Evolutionary conservation across 2,113 vertebrate species (phyloP).

Genomic region (Solenodon paradoxus): DNA sequence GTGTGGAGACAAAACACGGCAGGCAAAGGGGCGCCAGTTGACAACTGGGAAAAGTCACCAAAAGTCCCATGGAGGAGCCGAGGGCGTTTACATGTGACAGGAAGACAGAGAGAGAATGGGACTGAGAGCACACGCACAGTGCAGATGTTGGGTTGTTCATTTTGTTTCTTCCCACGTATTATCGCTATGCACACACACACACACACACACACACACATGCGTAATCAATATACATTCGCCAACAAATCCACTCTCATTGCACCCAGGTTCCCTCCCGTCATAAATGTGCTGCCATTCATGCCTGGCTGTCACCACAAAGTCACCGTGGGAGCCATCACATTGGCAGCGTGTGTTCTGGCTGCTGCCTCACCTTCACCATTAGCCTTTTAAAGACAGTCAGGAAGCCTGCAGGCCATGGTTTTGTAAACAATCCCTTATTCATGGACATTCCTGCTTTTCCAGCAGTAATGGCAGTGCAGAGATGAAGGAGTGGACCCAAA

Average conservation of each 20-base stretch:
- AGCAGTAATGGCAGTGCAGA: not conserved
- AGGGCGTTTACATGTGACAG: not conserved
- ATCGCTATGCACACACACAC: too few relatives aligned
- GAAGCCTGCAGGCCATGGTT: not conserved
- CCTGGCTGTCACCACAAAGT: not conserved
- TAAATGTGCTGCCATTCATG: too few relatives aligned
- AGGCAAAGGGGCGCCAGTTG: not conserved
- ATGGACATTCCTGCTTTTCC: not conserved
- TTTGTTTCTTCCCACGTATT: not conserved
- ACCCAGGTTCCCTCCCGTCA: too few relatives aligned
- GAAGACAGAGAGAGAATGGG: not conserved
- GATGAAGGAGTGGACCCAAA: fast-evolving
- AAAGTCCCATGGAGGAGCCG: not conserved
- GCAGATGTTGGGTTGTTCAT: not conserved
- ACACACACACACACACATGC: too few relatives aligned
- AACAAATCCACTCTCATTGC: not conserved
- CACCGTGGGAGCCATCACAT: not conserved
- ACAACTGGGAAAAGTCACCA: not conserved
- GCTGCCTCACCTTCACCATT: not conserved
- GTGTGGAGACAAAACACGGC: constrained; percentile 60
- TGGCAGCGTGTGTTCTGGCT: not conserved
- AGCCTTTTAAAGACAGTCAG: not conserved
- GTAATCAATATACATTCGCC: not conserved
- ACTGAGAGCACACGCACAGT: not conserved
- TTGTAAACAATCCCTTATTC: not conserved